A percentile compares a stretch with the other conserved stretches of the same genome.
Evolutionary conservation across 1,140 invertebrate genomes (phyloP).

Genomic region (Papilio aristodemus): DNA sequence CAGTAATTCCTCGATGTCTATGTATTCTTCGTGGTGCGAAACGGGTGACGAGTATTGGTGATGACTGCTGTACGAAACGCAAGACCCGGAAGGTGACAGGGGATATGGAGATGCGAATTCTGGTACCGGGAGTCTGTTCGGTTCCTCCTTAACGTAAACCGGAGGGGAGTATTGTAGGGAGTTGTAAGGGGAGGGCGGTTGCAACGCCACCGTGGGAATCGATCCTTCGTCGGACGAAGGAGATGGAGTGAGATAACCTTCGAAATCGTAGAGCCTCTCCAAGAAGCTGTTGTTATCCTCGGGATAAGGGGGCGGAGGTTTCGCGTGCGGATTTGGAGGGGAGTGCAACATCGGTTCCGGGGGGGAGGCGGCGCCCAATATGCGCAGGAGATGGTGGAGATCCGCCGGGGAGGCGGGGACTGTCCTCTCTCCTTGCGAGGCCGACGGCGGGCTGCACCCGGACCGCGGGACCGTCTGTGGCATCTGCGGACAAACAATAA

Average conservation of each 20-base stretch:
- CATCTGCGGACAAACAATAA: slow-evolving; percentile 84
- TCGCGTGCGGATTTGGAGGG: slow-evolving; percentile 66
- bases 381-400: slow-evolving; percentile 79
- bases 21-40: slow-evolving; percentile 79
- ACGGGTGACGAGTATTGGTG: slow-evolving; percentile 80
- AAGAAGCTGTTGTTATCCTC: slow-evolving; percentile 68
- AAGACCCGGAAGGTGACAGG: slow-evolving; percentile 82
- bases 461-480: slow-evolving; percentile 89
- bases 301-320: slow-evolving; percentile 72
- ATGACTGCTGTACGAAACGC: slow-evolving; percentile 74
- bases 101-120: slow-evolving; percentile 82
- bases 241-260: slow-evolving; percentile 74
- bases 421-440: slow-evolving; percentile 84
- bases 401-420: slow-evolving; percentile 82
- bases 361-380: slow-evolving; percentile 79
- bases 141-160: slow-evolving; percentile 76
- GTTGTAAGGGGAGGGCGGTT: slow-evolving; percentile 75
- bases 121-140: slow-evolving; percentile 77
- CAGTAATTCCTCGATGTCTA: slow-evolving; percentile 78
- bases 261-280: slow-evolving; percentile 72
- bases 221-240: slow-evolving; percentile 79
- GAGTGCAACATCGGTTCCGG: slow-evolving; percentile 80
- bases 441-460: slow-evolving; percentile 86
- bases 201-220: slow-evolving; percentile 74
- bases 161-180: slow-evolving; percentile 62